Evolutionary conservation across 2,888 invertebrate genomes (phyloP), one percentile per base, ranked within the genome.

Genomic region (Strigamia maritima): DNA sequence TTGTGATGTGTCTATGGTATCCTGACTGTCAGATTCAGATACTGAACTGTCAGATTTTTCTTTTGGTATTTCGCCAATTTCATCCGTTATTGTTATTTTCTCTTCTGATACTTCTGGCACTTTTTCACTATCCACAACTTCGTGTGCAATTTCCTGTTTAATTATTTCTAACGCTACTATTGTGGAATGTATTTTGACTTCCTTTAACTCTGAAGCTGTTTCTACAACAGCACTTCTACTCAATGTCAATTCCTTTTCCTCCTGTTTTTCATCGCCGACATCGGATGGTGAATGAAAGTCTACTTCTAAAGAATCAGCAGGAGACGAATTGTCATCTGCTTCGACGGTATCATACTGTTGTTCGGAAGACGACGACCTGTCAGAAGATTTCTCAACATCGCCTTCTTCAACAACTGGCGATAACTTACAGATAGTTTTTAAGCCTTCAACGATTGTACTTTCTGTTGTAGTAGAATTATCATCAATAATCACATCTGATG

Each of bases 31-130:
- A 26, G 65, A 65, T 10, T 65, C 65, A 65, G 65, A 28, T 6
- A 28, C 12, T 1, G 65, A 28, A 65, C 65, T 26, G 24, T 65
- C 65, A 1, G 49, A 49, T 49, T 49, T 49, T 7, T 49, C 49
- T 49, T 49, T 49, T 19, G 16, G n/a, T 31, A 31, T 4, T 2
- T 31, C 31, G 6, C 3, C 6, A 31, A 31, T 31, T 31, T 4
- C 31, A 31, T 38, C 26, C 54, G 22, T 75, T 49, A 79, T 79
- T 49, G 22, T 75, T 49, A 79, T 79, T 49, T 80, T 60, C 70
- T 40, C 44, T 78, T 75, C 54, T 44, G 70, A 2, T 74, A 74
- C 28, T 38, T 78, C 79, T 76, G 40, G 19, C n/a, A n/a, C n/a
- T n/a, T n/a, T n/a, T n/a, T n/a, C n/a, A n/a, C n/a, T n/a, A n/a